Base-by-base conservation (phyloP, 1,140 invertebrate species). In the Euborellia annulipes region DNA sequence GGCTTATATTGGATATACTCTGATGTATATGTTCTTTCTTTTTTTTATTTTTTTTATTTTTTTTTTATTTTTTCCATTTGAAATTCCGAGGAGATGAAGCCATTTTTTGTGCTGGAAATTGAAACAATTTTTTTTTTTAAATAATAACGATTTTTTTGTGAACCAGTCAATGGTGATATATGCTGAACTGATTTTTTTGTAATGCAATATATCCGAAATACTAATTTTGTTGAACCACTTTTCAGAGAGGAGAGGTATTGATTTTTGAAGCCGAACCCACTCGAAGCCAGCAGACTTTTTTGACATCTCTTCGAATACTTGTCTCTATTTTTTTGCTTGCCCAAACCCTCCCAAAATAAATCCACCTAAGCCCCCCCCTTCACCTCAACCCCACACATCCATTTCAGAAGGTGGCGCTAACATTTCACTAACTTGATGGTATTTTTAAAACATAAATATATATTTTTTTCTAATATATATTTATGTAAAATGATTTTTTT, bases 161-260 rank as follows among this genome's bases (percentile, higher is more conserved):
- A 21, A 13, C 20, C 36, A 16, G 48, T 30, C 50, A 21, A 39
- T 46, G 48, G 34, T 47, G 4, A 27, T 27, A 27, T 27, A 27
- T 27, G 23, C 23, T 27, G 23, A 27, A 27, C 11, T 27, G 23
- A 27, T 27, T 27, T 27, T 27, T 27, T 27, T 27, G 23, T 27
- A 27, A 27, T 27, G 23, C 23, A 27, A 27, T 27, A 4, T 50
- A 6, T 27, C 23, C 4, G 23, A 42, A 17, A 36, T 46, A 42
- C 22, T 48, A 42, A 48, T 51, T 51, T 50, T 51, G 43, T 51
- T 36, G 37, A 50, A 46, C 47, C 49, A 43, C 48, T 51, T 54
- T 54, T 51, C 52, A 54, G 52, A 48, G 45, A 50, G 32, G 32
- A 27, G 23, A 22, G 34, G 52, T 50, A 53, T 39, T 43, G 43